Conservation (phyloP, 1,140 invertebrate species). For the Onthophagus taurus region DNA sequence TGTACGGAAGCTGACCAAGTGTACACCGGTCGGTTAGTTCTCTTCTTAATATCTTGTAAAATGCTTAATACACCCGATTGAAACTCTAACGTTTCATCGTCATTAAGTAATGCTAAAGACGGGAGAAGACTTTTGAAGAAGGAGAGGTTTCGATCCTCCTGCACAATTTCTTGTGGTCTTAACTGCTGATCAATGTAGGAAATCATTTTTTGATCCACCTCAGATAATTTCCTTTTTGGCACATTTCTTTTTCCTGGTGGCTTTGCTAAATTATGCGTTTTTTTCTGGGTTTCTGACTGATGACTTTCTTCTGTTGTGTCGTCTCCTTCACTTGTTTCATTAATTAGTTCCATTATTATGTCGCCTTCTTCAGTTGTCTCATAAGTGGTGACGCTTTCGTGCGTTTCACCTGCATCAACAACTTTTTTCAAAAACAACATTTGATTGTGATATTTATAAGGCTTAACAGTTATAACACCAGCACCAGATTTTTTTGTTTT, state of each 20-base stretch:
- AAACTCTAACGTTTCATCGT: conserved; percentile 1
- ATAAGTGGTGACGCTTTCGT: neutral
- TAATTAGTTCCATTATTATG: neutral
- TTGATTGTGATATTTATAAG: neutral
- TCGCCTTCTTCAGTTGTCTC: neutral
- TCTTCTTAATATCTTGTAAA: conserved; percentile 9
- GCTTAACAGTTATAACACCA: neutral
- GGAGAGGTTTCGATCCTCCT: neutral
- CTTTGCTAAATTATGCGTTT: neutral
- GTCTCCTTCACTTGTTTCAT: neutral
- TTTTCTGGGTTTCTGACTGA: neutral
- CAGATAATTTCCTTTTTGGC: too few relatives aligned
- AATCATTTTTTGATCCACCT: neutral
- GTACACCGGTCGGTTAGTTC: neutral
- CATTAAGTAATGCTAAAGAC: neutral
- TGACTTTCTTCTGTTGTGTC: neutral
- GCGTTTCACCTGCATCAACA: neutral
- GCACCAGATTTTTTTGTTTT: conserved; percentile 8
- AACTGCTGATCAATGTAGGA: neutral
- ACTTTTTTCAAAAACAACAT: conserved; percentile 6
- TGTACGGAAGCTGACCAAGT: neutral
- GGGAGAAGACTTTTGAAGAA: neutral
- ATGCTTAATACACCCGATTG: conserved; percentile 1
- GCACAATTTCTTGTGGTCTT: neutral
- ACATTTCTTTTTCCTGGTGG: neutral